Conservation (phyloP, 2,113 vertebrate species). For the Boleophthalmus pectinirostris region DNA sequence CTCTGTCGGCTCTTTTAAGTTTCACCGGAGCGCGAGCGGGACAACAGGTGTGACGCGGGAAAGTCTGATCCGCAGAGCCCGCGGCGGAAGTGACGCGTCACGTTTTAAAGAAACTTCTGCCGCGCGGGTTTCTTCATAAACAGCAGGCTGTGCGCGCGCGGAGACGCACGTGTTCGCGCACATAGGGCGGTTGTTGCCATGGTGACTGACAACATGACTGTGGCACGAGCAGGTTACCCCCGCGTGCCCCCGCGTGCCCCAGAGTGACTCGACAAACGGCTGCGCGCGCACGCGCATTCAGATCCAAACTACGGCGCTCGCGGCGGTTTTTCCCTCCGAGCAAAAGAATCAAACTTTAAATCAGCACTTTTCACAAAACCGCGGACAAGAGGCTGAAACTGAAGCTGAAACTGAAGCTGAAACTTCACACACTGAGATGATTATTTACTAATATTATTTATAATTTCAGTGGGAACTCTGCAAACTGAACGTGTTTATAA, state of each 20-base stretch:
- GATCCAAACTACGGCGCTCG: background rate
- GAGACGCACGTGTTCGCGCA: conserved; percentile 68
- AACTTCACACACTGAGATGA: too few species aligned
- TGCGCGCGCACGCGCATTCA: conserved; percentile 1
- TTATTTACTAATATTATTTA: too few species aligned
- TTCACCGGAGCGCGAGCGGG: conserved; percentile 12
- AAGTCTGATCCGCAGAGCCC: too few species aligned
- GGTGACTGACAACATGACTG: conserved; percentile 67
- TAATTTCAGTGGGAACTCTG: too few species aligned
- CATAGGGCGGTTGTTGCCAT: conserved; percentile 70
- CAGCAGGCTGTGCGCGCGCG: background rate
- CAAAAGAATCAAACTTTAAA: background rate
- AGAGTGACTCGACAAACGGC: conserved; percentile 2
- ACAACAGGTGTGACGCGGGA: conserved; percentile 37
- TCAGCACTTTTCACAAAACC: background rate
- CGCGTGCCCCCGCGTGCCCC: conserved; percentile 23
- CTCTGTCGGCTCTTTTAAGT: conserved; percentile 14
- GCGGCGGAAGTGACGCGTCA: background rate
- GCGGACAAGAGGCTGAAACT: too few species aligned
- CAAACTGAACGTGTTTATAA: too few species aligned
- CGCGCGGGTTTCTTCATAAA: background rate
- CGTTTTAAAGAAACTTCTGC: background rate
- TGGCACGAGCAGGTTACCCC: conserved; percentile 45
- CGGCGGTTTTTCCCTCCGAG: too few species aligned
- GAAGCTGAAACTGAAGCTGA: too few species aligned